These are phyloP conservation scores for Xyrauchen texanus DNA, from an alignment of 2,113 vertebrate species.

Conservation along the genomic window DNA sequence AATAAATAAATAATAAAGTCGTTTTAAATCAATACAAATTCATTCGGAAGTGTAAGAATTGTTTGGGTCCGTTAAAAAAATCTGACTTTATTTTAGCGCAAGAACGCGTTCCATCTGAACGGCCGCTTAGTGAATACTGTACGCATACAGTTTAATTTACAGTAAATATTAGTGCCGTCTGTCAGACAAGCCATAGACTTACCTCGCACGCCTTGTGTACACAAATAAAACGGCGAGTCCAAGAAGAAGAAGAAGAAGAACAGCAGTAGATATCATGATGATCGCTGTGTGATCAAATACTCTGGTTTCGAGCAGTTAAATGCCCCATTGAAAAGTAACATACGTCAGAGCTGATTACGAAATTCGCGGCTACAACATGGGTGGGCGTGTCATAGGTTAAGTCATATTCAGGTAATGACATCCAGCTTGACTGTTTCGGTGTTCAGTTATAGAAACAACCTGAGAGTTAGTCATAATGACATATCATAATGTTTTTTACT, in stretches of 20 bases:
- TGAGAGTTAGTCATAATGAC: not conserved
- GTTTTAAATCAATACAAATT: too few relatives aligned
- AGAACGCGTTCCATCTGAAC: too few relatives aligned
- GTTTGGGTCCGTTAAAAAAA: too few relatives aligned
- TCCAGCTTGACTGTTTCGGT: too few relatives aligned
- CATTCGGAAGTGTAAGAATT: too few relatives aligned
- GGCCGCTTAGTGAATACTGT: too few relatives aligned
- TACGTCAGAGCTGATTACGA: not conserved
- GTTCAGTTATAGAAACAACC: not conserved
- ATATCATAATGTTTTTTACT: too few relatives aligned
- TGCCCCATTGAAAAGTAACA: not conserved
- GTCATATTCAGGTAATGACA: not conserved
- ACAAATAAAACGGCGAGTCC: conserved; percentile 57
- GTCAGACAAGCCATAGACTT: conserved; percentile 36
- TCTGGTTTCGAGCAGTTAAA: not conserved
- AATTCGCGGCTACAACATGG: not conserved
- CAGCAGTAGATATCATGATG: conserved; percentile 63
- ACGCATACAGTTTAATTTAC: not conserved
- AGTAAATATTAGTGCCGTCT: too few relatives aligned
- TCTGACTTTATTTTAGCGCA: too few relatives aligned
- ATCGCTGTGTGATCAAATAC: not conserved
- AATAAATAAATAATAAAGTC: too few relatives aligned
- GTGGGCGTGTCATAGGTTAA: not conserved
- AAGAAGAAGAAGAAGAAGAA: conserved; percentile 49
- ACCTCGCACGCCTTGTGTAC: conserved; percentile 65